Conservation (phyloP, 1,140 invertebrate genomes). For the Mercenaria mercenaria region DNA sequence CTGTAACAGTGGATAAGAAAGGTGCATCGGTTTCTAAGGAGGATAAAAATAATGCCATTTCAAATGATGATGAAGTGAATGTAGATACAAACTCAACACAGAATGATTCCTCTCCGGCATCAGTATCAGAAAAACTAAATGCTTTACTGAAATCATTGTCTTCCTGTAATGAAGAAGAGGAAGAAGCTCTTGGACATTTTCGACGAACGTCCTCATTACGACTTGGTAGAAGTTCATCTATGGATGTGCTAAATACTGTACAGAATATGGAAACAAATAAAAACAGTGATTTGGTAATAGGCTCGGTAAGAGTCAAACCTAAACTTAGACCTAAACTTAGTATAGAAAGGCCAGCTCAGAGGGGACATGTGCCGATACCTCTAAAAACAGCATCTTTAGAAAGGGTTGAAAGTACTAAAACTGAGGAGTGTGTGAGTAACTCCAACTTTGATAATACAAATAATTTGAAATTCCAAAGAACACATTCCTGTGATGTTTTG, state of each 20-base stretch:
- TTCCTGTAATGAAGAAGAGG: slow-evolving; percentile 61
- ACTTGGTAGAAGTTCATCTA: slow-evolving; percentile 72
- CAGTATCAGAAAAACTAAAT: slow-evolving; percentile 81
- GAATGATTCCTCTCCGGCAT: slow-evolving; percentile 74
- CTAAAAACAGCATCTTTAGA: slow-evolving; percentile 45
- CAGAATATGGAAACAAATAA: slow-evolving; percentile 18
- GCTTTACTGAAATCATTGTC: slow-evolving; percentile 80
- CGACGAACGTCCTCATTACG: slow-evolving; percentile 75
- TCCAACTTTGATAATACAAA: background rate
- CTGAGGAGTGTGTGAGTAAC: background rate
- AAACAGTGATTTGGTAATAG: slow-evolving; percentile 51
- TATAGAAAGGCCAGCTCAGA: slow-evolving; percentile 22
- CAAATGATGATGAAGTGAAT: slow-evolving; percentile 10
- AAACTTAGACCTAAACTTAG: slow-evolving; percentile 41
- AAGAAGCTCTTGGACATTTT: slow-evolving; percentile 66
- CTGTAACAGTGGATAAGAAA: background rate
- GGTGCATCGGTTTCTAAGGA: background rate
- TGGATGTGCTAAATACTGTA: slow-evolving; percentile 66
- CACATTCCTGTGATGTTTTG: slow-evolving; percentile 72
- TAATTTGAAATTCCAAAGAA: slow-evolving; percentile 60
- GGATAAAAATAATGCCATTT: slow-evolving; percentile 33
- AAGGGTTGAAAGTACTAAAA: background rate
- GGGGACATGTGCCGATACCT: slow-evolving; percentile 44
- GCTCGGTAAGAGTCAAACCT: slow-evolving; percentile 57
- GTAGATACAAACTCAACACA: background rate